Base-by-base conservation (phyloP, 2,113 vertebrate species). In the Corvus cornix region DNA sequence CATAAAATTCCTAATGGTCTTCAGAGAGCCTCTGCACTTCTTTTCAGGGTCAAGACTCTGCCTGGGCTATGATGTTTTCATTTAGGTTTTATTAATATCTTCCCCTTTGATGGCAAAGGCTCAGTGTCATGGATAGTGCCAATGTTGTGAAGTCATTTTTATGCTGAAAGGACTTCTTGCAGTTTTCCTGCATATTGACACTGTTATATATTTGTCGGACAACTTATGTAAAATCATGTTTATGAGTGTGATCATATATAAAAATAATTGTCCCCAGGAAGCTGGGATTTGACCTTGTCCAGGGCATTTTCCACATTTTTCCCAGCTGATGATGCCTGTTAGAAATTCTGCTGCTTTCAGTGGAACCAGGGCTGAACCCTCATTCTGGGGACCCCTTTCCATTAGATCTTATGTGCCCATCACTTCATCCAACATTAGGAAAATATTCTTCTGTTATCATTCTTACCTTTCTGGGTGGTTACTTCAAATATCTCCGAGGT, bases 401-500 rank as follows among this genome's bases (percentile, higher is more conserved):
- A 28, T 80, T 26, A 31, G 33, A n/a, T 13, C 30, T 37, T 12
- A 2, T 27, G 28, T 23, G 13, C 31, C 56, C 56, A 49, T 27
- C 21, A 20, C 23, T 43, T 63, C 39, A 9, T 12, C 16, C 13
- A 51, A 39, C 10, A 7, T 37, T 11, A 60, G 27, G 41, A 48
- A 67, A 89, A 52, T 31, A 35, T 8, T 43, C 83, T 66, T 83
- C 9, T 44, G 15, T 27, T 27, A 20, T 46, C 4, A 4, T 55
- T 74, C 98, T 88, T 97, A 99, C 99, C 99, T 98, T 99, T 99
- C 95, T 99, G 99, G 39, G 99, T 99, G 93, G 98, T 99, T 58
- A 99, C 98, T 96, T 99, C 98, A 88, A 99, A 99, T 96, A 99
- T 98, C 93, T 99, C 98, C 0, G 98, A 97, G 63, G 98, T 98